Evolutionary conservation across 2,888 invertebrate species (phyloP), one percentile per base, ranked within the genome.

Genomic region (Nemoura dubitans): DNA sequence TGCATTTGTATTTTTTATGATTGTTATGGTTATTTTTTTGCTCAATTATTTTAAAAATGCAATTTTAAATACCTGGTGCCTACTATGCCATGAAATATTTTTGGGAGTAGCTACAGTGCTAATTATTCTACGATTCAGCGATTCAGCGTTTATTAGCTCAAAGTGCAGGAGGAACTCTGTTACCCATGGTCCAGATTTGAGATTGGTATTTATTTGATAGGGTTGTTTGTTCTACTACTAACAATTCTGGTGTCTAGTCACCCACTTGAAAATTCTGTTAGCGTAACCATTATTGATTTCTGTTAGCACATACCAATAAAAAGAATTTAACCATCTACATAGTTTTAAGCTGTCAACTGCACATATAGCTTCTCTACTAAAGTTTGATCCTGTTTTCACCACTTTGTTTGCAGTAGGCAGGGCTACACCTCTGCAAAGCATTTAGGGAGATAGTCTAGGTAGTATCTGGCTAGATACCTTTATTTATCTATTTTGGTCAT

Each of bases 1-100:
- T 86, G 81, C 43, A 80, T 59, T 76, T 85, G n/a, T 86, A 59
- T 25, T 86, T 25, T 81, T 86, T 43, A 28, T 14, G 78, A 80
- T 59, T n/a, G n/a, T n/a, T n/a, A n/a, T n/a, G n/a, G n/a, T n/a
- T n/a, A n/a, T n/a, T n/a, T n/a, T n/a, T n/a, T n/a, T n/a, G n/a
- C n/a, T n/a, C n/a, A n/a, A n/a, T n/a, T n/a, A n/a, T n/a, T n/a
- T n/a, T n/a, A n/a, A n/a, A n/a, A n/a, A n/a, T n/a, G n/a, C n/a
- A n/a, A n/a, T n/a, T n/a, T n/a, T n/a, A n/a, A n/a, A n/a, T n/a
- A n/a, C n/a, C n/a, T n/a, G n/a, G n/a, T n/a, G n/a, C n/a, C n/a
- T n/a, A n/a, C n/a, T n/a, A n/a, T n/a, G n/a, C n/a, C n/a, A n/a
- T n/a, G n/a, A n/a, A n/a, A n/a, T n/a, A n/a, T n/a, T n/a, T n/a